Conservation (phyloP, 2,113 vertebrate genomes). For the Tychaedon coryphoeus region DNA sequence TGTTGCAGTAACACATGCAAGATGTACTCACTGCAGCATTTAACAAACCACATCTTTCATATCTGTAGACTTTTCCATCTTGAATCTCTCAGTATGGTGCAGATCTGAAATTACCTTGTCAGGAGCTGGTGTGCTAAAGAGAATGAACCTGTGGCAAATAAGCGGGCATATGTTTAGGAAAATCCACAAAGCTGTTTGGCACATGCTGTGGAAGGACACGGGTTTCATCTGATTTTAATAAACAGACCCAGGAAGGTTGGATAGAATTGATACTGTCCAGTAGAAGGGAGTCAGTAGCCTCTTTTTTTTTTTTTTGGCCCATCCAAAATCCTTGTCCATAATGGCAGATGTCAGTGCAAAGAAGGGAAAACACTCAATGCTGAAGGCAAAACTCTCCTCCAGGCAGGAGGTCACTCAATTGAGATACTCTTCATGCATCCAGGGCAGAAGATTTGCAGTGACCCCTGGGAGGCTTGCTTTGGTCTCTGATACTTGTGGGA, state of each 20-base stretch:
- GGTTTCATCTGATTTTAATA: background rate
- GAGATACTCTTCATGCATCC: background rate
- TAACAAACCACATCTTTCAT: background rate
- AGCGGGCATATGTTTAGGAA: background rate
- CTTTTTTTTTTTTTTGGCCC: background rate
- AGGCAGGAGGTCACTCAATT: fast-evolving
- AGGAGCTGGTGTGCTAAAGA: background rate
- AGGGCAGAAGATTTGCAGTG: background rate
- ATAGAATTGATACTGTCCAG: background rate
- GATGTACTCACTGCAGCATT: background rate
- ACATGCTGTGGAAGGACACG: background rate
- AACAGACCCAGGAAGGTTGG: background rate
- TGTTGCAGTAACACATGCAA: background rate
- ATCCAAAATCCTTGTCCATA: background rate
- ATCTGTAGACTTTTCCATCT: background rate
- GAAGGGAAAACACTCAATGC: fast-evolving
- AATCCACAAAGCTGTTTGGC: background rate
- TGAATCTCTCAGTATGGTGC: background rate
- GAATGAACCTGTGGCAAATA: background rate
- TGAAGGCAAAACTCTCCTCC: background rate
- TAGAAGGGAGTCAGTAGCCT: background rate
- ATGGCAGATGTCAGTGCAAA: background rate
- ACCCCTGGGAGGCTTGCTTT: background rate
- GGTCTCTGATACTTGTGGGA: fast-evolving
- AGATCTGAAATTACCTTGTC: background rate